These are phyloP conservation scores for Liodrosophila aerea DNA, from an alignment of 2,888 invertebrate species.

Conservation along the genomic window DNA sequence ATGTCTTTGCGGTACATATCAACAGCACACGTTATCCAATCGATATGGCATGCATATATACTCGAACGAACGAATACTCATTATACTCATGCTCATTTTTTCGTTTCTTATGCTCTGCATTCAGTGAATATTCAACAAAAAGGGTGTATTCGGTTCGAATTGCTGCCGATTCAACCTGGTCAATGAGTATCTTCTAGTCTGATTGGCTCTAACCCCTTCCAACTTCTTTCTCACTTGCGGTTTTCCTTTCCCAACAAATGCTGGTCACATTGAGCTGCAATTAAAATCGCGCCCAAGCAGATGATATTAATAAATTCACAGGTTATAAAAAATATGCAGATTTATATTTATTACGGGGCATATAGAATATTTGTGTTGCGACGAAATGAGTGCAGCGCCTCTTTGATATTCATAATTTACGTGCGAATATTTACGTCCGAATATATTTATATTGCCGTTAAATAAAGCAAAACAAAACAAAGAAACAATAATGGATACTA, in stretches of 20 bases:
- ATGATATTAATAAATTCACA: conserved; percentile 32
- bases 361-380: conserved; percentile 24
- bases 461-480: conserved; percentile 12
- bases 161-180: no score
- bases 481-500: conserved; percentile 2
- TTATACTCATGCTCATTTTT: neutral
- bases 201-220: no score
- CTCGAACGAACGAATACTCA: no score
- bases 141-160: no score
- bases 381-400: conserved; percentile 35
- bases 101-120: no score
- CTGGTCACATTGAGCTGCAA: conserved; percentile 23
- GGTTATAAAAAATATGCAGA: conserved; percentile 31
- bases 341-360: conserved; percentile 51
- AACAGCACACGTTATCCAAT: conserved; percentile 10
- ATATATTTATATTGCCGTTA: conserved; percentile 35
- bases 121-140: no score
- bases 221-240: neutral
- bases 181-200: no score
- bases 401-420: conserved; percentile 1
- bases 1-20: conserved; percentile 24
- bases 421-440: neutral
- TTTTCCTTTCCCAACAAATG: no score
- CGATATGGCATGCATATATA: conserved; percentile 14
- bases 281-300: conserved; percentile 40